phyloP scores from a whole-genome alignment of 2,113 vertebrate genomes.

The Rhea pennata region DNA sequence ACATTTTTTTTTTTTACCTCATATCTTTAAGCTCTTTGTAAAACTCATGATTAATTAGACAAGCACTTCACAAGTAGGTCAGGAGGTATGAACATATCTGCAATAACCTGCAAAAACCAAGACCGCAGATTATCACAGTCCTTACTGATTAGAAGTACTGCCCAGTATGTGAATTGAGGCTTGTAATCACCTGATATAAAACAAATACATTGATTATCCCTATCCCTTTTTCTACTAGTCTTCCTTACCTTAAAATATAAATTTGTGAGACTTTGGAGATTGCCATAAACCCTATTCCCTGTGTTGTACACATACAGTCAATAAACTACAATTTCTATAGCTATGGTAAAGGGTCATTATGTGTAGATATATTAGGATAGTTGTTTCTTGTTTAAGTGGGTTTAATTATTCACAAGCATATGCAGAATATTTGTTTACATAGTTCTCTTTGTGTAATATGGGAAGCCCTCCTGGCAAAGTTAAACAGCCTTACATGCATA shows the following conservation, averaged over 20 bases:
- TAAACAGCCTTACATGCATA: constrained; percentile 45
- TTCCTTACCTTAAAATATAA: not conserved
- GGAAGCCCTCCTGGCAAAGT: constrained; percentile 53
- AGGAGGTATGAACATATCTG: not conserved
- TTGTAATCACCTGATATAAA: not conserved
- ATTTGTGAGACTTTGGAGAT: not conserved
- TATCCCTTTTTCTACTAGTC: not conserved
- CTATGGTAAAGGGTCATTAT: not conserved
- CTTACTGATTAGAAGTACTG: not conserved
- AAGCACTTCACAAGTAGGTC: not conserved
- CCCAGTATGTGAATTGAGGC: not conserved
- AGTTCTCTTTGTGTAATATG: constrained; percentile 12
- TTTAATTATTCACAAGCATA: constrained; percentile 69
- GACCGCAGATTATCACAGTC: not conserved
- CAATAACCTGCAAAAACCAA: not conserved
- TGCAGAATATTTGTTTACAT: constrained; percentile 70
- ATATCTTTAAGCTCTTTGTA: not conserved
- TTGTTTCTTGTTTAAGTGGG: constrained; percentile 30
- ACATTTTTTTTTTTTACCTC: not conserved
- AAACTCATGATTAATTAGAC: not conserved
- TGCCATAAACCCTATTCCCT: not conserved
- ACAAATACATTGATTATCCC: not conserved
- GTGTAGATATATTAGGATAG: not conserved
- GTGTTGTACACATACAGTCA: not conserved
- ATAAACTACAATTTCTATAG: not conserved